These are phyloP conservation scores for Pyrochroa serraticornis DNA, from an alignment of 2,888 invertebrate species.

Conservation along the genomic window DNA sequence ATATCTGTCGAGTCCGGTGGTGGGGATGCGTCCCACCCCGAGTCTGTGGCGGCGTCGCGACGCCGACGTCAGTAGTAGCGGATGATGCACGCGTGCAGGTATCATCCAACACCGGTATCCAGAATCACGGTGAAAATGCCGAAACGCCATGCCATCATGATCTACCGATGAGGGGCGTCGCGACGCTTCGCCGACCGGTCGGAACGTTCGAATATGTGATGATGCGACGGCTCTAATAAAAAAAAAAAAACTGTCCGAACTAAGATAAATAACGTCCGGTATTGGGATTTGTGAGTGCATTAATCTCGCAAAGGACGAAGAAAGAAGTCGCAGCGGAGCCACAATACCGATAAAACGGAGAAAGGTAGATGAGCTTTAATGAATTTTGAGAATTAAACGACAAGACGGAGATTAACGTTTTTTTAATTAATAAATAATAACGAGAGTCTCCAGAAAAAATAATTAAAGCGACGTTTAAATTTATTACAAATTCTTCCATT, in stretches of 20 bases:
- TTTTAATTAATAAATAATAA: no score
- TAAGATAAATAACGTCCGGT: no score
- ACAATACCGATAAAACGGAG: neutral
- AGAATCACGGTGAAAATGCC: constrained; percentile 9
- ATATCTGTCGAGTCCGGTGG: constrained; percentile 27
- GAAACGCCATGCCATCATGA: constrained; percentile 3
- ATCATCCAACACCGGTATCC: constrained; percentile 13
- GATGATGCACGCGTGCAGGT: constrained; percentile 39
- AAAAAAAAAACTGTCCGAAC: neutral
- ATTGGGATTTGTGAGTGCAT: no score
- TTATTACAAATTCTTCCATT: neutral
- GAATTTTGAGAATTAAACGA: neutral
- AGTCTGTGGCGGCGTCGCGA: constrained; percentile 38
- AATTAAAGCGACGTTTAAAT: neutral
- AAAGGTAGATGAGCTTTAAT: neutral
- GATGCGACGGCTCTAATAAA: neutral
- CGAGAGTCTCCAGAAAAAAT: neutral
- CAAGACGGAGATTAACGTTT: neutral
- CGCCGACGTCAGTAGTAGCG: constrained; percentile 44
- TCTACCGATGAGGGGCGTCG: constrained; percentile 18
- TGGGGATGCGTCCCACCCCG: constrained; percentile 34
- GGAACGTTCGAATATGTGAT: constrained; percentile 1
- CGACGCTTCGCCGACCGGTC: constrained; percentile 1
- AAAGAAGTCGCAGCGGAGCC: neutral
- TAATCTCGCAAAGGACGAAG: neutral